Evolutionary conservation across 64 coral and sea anemone genomes (phyloP), one percentile per base, ranked within the genome.

Genomic region (Orbicella faveolata): DNA sequence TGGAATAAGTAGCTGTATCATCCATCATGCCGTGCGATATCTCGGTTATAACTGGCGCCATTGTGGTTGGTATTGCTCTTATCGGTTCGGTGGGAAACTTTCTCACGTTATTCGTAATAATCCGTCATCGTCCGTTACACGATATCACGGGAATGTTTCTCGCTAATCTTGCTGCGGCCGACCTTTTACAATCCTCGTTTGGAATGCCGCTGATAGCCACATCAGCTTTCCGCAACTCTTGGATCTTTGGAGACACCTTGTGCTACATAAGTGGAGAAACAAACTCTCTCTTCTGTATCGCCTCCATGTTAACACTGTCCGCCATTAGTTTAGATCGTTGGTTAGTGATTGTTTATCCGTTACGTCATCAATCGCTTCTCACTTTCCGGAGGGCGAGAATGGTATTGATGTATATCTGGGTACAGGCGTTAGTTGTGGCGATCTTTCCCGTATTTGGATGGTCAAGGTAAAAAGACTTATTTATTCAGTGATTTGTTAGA

Each of bases 271-370:
- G 90, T 34, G 94, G 94, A 20, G 19, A 90, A 25, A 89, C 77
- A 9, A 96, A 96, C 54, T 90, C 89, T 19, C 68, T 96, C 1
- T 93, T 96, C 61, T 96, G 94, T 61, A 91, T 90, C 65, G 75
- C 94, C 2, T 96, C 94, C 6, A 83, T 96, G 57, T 68, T 96
- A 35, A 96, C 94, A 23, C 68, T 96, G 23, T 59, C 94, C 17
- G 87, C 87, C 6, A 92, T 96, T 13, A 93, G 94, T 64, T 82
- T 78, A 48, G 94, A 96, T 73, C 77, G 94, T 80, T 96, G 72
- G 30, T 25, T 93, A 17, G 91, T 63, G 15, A 93, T 93, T 16
- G 79, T 93, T 20, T 87, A 81, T 74, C 85, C 91, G 19, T 48
- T 93, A 18, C 67, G 73, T 2, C 87, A 93, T 33, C 76, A 80